Evolutionary conservation across 2,797 vertebrate species (phyloP).

Genomic region (Lindbergichthys nudifrons): DNA sequence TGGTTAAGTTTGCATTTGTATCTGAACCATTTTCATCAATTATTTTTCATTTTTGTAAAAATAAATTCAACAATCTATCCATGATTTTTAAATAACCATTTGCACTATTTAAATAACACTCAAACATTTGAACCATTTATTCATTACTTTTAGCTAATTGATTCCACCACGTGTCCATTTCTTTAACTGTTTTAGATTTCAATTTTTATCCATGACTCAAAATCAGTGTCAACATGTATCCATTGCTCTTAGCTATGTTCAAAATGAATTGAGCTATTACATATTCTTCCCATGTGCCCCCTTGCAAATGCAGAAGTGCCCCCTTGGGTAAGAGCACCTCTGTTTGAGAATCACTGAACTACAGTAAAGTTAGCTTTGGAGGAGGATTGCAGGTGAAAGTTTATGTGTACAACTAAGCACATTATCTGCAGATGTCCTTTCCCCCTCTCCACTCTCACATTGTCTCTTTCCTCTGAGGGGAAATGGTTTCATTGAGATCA

Average conservation of each 20-base stretch:
- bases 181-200: background rate
- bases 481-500: conserved; percentile 27
- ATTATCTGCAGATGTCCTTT: conserved; percentile 31
- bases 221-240: background rate
- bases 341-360: background rate
- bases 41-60: too few species aligned
- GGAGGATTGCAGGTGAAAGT: conserved; percentile 13
- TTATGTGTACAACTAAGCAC: conserved; percentile 20
- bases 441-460: background rate
- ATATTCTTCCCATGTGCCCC: background rate
- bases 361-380: background rate
- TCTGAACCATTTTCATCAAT: background rate
- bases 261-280: background rate
- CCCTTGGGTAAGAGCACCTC: too few species aligned
- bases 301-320: background rate
- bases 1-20: background rate
- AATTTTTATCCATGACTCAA: background rate
- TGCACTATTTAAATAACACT: background rate
- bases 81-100: background rate
- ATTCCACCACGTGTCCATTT: background rate
- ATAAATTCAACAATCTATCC: too few species aligned
- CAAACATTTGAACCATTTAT: background rate
- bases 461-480: conserved; percentile 24
- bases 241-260: background rate
- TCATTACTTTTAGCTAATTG: background rate